phyloP scores from a whole-genome alignment of 2,888 invertebrate species.

The Cheilosia scutellata region DNA sequence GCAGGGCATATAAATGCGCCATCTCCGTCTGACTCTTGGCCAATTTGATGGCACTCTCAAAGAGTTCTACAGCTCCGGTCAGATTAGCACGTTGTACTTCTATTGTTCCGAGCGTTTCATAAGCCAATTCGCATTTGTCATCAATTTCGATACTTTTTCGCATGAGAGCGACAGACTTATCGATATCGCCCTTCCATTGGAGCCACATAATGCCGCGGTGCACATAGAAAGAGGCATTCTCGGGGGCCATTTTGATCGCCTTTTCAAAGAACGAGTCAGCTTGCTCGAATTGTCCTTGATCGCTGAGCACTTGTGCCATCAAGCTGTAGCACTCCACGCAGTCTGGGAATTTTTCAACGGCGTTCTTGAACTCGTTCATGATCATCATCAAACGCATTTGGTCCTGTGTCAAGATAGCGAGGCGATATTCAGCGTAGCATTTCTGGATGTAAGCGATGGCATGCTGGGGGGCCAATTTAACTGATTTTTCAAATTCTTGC shows the following conservation, averaged over 20 bases:
- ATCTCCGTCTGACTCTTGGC: slow-evolving; percentile 95
- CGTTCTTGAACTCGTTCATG: slow-evolving; percentile 89
- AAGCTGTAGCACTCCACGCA: slow-evolving; percentile 95
- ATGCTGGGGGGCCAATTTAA: slow-evolving; percentile 92
- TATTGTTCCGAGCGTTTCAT: slow-evolving; percentile 97
- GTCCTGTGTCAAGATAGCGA: slow-evolving; percentile 87
- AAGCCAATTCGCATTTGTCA: slow-evolving; percentile 96
- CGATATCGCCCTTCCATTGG: slow-evolving; percentile 93
- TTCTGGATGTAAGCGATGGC: slow-evolving; percentile 95
- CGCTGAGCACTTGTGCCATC: slow-evolving; percentile 95
- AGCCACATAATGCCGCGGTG: slow-evolving; percentile 93
- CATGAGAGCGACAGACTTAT: slow-evolving; percentile 91
- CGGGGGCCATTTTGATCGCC: slow-evolving; percentile 92
- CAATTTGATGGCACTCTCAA: slow-evolving; percentile 94
- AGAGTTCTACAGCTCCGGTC: slow-evolving; percentile 91
- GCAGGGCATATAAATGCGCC: slow-evolving; percentile 94
- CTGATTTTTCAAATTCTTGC: slow-evolving; percentile 92
- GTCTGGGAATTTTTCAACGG: slow-evolving; percentile 91
- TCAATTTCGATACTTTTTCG: slow-evolving; percentile 94
- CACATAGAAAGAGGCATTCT: slow-evolving; percentile 93
- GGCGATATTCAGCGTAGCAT: slow-evolving; percentile 94
- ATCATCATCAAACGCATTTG: slow-evolving; percentile 87
- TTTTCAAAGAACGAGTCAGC: slow-evolving; percentile 93
- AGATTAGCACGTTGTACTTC: slow-evolving; percentile 96
- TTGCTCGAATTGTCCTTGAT: slow-evolving; percentile 92